Evolutionary conservation across 2,888 invertebrate genomes (phyloP).

Genomic region (Phengaris alcon): DNA sequence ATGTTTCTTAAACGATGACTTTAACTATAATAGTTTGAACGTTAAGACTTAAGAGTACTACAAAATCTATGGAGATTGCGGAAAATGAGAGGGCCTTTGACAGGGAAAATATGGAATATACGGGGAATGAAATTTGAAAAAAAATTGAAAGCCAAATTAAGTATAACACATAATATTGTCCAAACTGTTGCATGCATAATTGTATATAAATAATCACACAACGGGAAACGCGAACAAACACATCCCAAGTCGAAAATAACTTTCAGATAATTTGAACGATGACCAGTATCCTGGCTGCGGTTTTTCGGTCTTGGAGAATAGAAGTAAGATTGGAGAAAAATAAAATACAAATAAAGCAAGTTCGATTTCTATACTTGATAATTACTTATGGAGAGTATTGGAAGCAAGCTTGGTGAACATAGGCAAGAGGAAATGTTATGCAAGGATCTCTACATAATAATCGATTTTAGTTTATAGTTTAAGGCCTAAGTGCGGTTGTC

Average conservation of each 20-base stretch:
- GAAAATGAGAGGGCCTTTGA: too few species aligned
- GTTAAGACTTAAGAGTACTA: too few species aligned
- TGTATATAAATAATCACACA: slow-evolving; percentile 11
- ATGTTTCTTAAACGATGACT: neutral
- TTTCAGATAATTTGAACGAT: slow-evolving; percentile 2
- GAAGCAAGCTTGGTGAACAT: too few species aligned
- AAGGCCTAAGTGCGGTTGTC: neutral
- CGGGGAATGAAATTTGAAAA: neutral
- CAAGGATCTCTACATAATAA: too few species aligned
- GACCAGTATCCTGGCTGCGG: neutral
- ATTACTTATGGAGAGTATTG: too few species aligned
- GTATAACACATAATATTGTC: neutral
- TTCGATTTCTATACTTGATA: too few species aligned
- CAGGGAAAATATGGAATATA: too few species aligned
- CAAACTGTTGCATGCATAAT: neutral
- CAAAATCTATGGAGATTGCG: too few species aligned
- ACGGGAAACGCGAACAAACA: slow-evolving; percentile 7
- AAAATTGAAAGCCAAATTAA: slow-evolving; percentile 10
- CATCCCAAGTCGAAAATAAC: slow-evolving; percentile 17
- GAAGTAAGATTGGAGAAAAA: neutral
- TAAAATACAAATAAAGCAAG: neutral
- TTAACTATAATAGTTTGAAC: neutral
- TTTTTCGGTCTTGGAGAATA: neutral
- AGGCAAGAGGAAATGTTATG: too few species aligned
- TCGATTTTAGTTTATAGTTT: neutral